These are phyloP conservation scores for Drosophila suboccidentalis DNA, from an alignment of 2,888 invertebrate genomes.

Conservation along the genomic window DNA sequence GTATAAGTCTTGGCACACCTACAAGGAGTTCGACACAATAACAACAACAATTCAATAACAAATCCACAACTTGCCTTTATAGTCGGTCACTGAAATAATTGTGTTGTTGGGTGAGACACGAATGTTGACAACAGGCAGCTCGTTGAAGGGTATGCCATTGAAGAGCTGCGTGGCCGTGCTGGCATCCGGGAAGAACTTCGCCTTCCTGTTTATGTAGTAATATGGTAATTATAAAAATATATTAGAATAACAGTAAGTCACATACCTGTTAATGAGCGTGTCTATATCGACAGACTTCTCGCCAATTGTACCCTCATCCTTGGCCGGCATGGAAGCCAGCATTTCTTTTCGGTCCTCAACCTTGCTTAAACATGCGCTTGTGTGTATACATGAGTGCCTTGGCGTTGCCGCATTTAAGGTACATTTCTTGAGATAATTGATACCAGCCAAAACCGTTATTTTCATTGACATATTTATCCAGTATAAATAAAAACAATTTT, in stretches of 20 bases:
- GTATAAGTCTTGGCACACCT: conserved; percentile 88
- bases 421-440: conserved; percentile 45
- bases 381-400: conserved; percentile 63
- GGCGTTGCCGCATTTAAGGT: conserved; percentile 11
- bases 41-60: background rate
- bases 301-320: conserved; percentile 92
- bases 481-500: conserved; percentile 28
- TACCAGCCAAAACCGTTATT: conserved; percentile 52
- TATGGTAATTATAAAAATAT: background rate
- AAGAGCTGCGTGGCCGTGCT: conserved; percentile 91
- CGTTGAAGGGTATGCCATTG: conserved; percentile 91
- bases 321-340: conserved; percentile 86
- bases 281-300: conserved; percentile 91
- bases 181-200: conserved; percentile 90
- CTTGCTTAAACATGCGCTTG: conserved; percentile 78
- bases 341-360: conserved; percentile 87
- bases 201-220: conserved; percentile 86
- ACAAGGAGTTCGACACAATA: conserved; percentile 33
- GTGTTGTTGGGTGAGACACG: conserved; percentile 95
- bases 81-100: conserved; percentile 91
- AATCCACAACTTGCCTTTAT: conserved; percentile 87
- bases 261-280: conserved; percentile 87
- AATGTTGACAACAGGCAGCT: conserved; percentile 94
- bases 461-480: conserved; percentile 65
- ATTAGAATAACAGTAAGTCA: background rate